A percentile compares a stretch with the other conserved stretches of the same genome.
These are phyloP conservation scores for Drosophila mojavensis DNA, from an alignment of 1,140 invertebrate genomes.

Conservation along the genomic window DNA sequence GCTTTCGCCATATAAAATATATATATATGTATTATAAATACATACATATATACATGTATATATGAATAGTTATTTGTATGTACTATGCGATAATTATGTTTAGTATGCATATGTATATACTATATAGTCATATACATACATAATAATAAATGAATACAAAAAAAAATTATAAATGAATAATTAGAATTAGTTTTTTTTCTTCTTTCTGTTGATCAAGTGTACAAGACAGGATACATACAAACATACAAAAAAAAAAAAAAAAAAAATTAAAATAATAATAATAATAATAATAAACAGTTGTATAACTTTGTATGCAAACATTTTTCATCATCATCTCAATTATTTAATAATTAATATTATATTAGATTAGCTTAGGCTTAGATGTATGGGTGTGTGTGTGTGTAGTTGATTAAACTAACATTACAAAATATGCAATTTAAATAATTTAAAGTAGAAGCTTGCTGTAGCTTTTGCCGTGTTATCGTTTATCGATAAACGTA, in stretches of 20 bases:
- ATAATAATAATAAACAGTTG: constrained; percentile 19
- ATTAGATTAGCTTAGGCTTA: constrained; percentile 38
- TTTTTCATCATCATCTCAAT: neutral
- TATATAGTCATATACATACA: constrained; percentile 36
- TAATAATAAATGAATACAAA: constrained; percentile 36
- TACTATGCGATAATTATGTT: constrained; percentile 68
- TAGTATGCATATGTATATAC: constrained; percentile 58
- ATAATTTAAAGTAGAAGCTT: constrained; percentile 56
- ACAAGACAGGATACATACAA: constrained; percentile 40
- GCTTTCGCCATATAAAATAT: constrained; percentile 24
- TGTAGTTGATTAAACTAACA: constrained; percentile 45
- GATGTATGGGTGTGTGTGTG: constrained; percentile 25
- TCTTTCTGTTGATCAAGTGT: constrained; percentile 26
- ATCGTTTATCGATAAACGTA: constrained; percentile 28
- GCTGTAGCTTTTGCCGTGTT: constrained; percentile 10
- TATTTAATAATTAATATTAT: constrained; percentile 26
- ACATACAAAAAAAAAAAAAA: constrained; percentile 31
- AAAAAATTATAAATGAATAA: constrained; percentile 54
- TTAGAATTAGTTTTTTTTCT: constrained; percentile 42
- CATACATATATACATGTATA: neutral
- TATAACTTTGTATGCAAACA: constrained; percentile 37
- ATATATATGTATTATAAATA: neutral
- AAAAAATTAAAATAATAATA: neutral
- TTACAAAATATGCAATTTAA: constrained; percentile 53
- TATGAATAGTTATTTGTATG: constrained; percentile 37